Conservation (phyloP, 2,888 invertebrate genomes). For the Oxyteleia sp. region DNA sequence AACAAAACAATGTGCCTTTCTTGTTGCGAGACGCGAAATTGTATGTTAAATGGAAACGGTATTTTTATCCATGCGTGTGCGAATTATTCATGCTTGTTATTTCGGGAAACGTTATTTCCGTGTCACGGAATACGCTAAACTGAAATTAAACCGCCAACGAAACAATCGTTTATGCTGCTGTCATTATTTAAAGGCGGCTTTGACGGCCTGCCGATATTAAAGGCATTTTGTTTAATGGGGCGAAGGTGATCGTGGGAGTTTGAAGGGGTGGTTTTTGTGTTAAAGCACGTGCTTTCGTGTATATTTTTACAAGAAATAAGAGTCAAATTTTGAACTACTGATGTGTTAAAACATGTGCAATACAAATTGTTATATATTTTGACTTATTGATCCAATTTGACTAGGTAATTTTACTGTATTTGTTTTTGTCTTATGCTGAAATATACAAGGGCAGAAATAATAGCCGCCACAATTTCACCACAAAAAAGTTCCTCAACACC, state of each 20-base stretch:
- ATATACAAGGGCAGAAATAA: too few species aligned
- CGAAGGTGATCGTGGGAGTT: background rate
- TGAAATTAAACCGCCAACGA: background rate
- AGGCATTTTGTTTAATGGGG: background rate
- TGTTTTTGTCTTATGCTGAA: too few species aligned
- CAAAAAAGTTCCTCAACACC: too few species aligned
- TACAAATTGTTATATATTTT: too few species aligned
- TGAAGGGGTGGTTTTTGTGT: too few species aligned
- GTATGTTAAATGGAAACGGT: background rate
- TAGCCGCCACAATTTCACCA: too few species aligned
- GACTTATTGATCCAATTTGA: too few species aligned
- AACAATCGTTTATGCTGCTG: background rate
- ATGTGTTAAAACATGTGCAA: too few species aligned
- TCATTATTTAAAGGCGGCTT: background rate
- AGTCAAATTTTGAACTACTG: too few species aligned
- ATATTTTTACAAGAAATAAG: too few species aligned
- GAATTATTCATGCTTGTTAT: constrained; percentile 1
- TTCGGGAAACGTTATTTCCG: background rate
- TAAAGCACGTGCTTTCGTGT: too few species aligned
- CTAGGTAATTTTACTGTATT: too few species aligned
- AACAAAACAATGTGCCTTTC: background rate
- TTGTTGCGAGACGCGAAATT: background rate
- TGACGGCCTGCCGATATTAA: background rate
- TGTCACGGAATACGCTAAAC: background rate
- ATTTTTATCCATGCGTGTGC: background rate